Base-by-base conservation (phyloP, 2,797 vertebrate species). In the Cirrhinus molitorella region DNA sequence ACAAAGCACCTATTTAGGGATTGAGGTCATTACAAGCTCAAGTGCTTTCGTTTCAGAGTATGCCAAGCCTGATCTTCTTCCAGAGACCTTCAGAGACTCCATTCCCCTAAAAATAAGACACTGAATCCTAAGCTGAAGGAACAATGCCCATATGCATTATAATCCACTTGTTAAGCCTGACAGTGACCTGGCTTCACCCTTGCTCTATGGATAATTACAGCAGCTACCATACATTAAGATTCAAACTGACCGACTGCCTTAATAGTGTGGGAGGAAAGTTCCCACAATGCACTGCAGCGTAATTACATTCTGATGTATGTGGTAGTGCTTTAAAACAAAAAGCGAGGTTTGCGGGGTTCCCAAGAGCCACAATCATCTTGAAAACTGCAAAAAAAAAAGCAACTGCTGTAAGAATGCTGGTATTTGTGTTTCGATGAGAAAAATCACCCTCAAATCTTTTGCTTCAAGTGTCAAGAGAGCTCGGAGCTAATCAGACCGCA, bases 1-100 rank as follows among this genome's bases (percentile, higher is more conserved):
- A 84, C 70, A 80, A 75, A 80, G 85, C 82, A 83, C 72, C 76
- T 86, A 68, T 83, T 86, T 83, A 83, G 63, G 65, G 71, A 83
- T 67, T 73, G 77, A 85, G 83, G 83, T 86, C 80, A 79, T 65
- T 86, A 43, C 63, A 72, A 74, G 77, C 74, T 65, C 79, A 78
- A 80, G 68, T 73, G 77, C 77, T 79, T 51, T 53, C 53, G 19
- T 80, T 70, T 77, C 63, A 21, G 53, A 61, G 57, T 23, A 40
- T n/a, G 75, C 73, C 67, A 53, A 74, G 51, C 77, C 66, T 70
- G 70, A 82, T 82, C 43, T 79, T 68, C 80, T 47, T 70, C 51
- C 34, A 76, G 57, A 43, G 73, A 43, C 61, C 80, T 82, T 59
- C 71, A 71, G 75, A 81, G 83, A 87, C 80, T 73, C 47, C 28